Base-by-base conservation (phyloP, 2,888 invertebrate species). In the Acrobasis suavella region DNA sequence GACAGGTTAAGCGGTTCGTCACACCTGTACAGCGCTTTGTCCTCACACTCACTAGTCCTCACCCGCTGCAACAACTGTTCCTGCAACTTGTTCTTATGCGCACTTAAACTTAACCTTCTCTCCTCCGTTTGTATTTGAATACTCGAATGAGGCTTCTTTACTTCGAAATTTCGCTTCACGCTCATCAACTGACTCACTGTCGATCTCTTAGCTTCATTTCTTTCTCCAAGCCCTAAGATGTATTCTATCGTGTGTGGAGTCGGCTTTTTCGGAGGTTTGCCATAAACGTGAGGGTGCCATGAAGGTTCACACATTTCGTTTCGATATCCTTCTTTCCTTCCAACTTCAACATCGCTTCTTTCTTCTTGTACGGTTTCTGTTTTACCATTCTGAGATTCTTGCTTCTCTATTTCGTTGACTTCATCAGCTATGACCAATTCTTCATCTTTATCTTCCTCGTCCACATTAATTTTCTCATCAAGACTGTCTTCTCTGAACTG, bases 241-340 rank as follows among this genome's bases (percentile, higher is more conserved):
- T 98, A 96, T 69, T 96, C 96, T 78, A 98, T 98, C 50, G 95
- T 94, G 85, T 97, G 97, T 6, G 97, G 96, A 1, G 98, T 98
- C 1, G 97, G 97, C 62, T 94, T 94, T 73, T 95, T 95, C 10
- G 96, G 96, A 12, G 97, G 95, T 73, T 95, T 95, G 2, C 95
- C 96, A 83, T 98, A 98, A 22, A 97, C 96, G 84, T 98, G 98
- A 46, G 97, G 96, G 89, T 97, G 98, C 97, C 98, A 98, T 50
- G 96, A 88, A 1, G 81, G 85, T 69, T 87, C 89, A 1, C 67
- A 76, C 5, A 63, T 65, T 32, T 84, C 82, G 69, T 72, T 79
- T 67, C 75, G 81, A 56, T 71, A 70, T 42, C 67, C 69, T 58
- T 73, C 70, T 37, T 66, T 70, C 32, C 55, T 58, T 7, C 51